Conservation (phyloP, 1,140 invertebrate species). For the Pissodes strobi region DNA sequence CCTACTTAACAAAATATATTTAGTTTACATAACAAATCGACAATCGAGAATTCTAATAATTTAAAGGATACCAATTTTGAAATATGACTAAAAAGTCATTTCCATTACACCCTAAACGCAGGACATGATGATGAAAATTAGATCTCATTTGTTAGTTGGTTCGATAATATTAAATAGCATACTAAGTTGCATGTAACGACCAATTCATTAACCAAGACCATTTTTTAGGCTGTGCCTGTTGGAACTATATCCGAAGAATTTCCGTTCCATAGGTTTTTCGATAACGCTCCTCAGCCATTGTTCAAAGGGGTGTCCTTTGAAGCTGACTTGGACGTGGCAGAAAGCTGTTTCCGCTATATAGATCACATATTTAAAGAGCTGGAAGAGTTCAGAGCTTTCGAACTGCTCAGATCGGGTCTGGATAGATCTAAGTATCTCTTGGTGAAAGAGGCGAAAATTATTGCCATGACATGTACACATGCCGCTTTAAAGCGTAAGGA, state of each 20-base stretch:
- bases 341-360: constrained; percentile 94
- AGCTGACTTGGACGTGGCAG: constrained; percentile 89
- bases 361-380: constrained; percentile 95
- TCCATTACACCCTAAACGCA: too few species aligned
- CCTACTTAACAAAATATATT: not conserved
- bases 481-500: constrained; percentile 96
- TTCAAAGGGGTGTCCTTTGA: constrained; percentile 81
- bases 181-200: too few species aligned
- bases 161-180: too few species aligned
- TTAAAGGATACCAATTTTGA: not conserved
- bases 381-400: constrained; percentile 98
- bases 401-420: constrained; percentile 89
- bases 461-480: constrained; percentile 99
- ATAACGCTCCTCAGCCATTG: constrained; percentile 89
- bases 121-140: too few species aligned
- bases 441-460: constrained; percentile 99
- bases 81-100: not conserved
- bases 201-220: not conserved
- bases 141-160: too few species aligned
- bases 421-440: constrained; percentile 95
- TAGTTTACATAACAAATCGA: too few species aligned
- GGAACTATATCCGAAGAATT: constrained; percentile 74
- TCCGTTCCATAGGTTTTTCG: constrained; percentile 91
- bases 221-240: constrained; percentile 52
- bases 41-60: too few species aligned